Evolutionary conservation across 1,140 invertebrate genomes (phyloP), one percentile per base, ranked within the genome.

Genomic region (Drosophila bifasciata): DNA sequence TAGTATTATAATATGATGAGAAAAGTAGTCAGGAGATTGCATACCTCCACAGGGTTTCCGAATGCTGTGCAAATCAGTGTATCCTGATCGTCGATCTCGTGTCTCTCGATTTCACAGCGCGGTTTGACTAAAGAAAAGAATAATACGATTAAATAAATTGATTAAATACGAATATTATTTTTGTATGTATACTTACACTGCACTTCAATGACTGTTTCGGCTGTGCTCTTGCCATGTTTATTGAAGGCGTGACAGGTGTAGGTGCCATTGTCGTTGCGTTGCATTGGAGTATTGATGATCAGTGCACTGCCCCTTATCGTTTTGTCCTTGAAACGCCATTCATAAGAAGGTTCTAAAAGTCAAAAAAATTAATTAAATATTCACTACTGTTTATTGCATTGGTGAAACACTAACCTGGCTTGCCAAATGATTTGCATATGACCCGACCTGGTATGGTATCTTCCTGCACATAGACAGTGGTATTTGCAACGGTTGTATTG

Each of bases 51-150:
- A 1, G 97, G 97, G 93, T 97, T 97, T 21, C 96, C 96, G 41
- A 93, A 92, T 1, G 95, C 96, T 25, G 95, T 95, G 90, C 97
- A 98, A 8, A 96, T 94, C 15, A 98, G 92, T 46, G 96, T 94
- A 85, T 96, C 94, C 76, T 94, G 93, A 2, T 95, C 95, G 52
- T 96, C 93, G 62, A 94, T 93, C 85, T 95, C 94, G 36, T 93
- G 93, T 66, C 95, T 93, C 61, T 95, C 94, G 70, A 97, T 96
- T 21, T 93, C 93, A 91, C 97, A 98, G 84, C 97, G 95, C 1
- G 97, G 97, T 80, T 95, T 95, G 93, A 95, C 97, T 98, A 92
- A 6, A 11, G 3, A 7, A 50, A 5, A 36, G 16, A 25, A 13
- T 36, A 25, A 7, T 5, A 13, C 3, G 11, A 13, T 36, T 36